Percentiles rank a stretch among this genome's conserved stretches.
These are phyloP conservation scores for Cebus imitator DNA, from an alignment of 2,113 vertebrate species.

Conservation along the genomic window DNA sequence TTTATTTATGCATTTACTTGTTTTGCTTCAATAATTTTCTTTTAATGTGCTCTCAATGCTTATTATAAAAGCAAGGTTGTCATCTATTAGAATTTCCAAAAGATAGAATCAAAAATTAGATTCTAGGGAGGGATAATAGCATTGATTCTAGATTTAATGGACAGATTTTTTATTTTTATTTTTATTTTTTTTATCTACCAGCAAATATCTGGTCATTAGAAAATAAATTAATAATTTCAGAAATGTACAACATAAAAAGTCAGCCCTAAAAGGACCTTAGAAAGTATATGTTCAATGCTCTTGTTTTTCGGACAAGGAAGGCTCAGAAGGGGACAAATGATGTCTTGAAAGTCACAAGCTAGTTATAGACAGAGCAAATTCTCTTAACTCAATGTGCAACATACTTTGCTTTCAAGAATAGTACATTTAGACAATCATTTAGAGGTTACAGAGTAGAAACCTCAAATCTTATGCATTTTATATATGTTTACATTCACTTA, in stretches of 20 bases:
- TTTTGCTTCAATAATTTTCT: background rate
- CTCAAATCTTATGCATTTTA: background rate
- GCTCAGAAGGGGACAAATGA: background rate
- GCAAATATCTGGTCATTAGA: background rate
- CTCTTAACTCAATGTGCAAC: background rate
- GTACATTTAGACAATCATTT: background rate
- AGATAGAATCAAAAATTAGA: conserved; percentile 11
- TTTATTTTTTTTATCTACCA: background rate
- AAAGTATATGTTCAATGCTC: background rate
- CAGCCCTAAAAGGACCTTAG: background rate
- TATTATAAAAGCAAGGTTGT: background rate
- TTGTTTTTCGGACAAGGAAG: background rate
- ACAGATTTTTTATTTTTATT: background rate
- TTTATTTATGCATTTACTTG: conserved; percentile 38
- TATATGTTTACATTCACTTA: background rate
- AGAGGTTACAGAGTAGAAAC: background rate
- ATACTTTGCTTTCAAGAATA: background rate
- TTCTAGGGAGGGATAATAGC: background rate
- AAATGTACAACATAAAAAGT: background rate
- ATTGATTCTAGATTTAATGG: background rate
- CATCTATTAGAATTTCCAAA: conserved; percentile 31
- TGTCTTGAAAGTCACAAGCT: background rate
- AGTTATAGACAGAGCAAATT: background rate
- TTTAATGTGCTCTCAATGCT: background rate
- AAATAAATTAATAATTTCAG: conserved; percentile 10